phyloP scores from a whole-genome alignment of 2,888 invertebrate species.

The Aromia moschata region DNA sequence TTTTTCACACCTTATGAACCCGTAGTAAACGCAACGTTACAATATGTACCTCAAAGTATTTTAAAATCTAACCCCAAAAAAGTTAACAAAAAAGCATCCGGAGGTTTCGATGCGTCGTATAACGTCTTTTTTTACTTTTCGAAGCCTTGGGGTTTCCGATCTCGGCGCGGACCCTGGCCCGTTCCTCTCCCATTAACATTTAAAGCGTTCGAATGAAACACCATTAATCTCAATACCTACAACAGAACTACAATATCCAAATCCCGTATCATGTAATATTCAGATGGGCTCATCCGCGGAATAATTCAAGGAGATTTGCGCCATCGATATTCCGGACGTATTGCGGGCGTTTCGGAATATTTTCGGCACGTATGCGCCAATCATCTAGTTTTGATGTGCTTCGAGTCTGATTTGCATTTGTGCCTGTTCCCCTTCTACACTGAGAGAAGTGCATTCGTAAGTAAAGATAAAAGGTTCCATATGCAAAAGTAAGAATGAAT shows the following conservation, averaged over 20 bases:
- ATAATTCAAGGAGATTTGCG: constrained; percentile 35
- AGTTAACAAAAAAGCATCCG: too few relatives aligned
- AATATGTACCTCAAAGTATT: too few relatives aligned
- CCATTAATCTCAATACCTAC: constrained; percentile 39
- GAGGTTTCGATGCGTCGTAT: too few relatives aligned
- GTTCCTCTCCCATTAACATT: constrained; percentile 28
- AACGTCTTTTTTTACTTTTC: too few relatives aligned
- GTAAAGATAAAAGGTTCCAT: too few relatives aligned
- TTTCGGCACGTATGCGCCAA: constrained; percentile 37
- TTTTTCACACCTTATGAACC: too few relatives aligned
- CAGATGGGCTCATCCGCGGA: constrained; percentile 32
- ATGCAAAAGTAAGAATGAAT: too few relatives aligned
- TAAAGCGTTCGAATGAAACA: constrained; percentile 23
- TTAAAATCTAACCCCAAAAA: too few relatives aligned
- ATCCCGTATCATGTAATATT: constrained; percentile 37
- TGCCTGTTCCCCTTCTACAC: neutral
- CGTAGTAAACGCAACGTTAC: too few relatives aligned
- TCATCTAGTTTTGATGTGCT: constrained; percentile 36
- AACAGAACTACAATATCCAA: constrained; percentile 32
- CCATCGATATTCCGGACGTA: constrained; percentile 36
- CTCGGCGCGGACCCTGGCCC: too few relatives aligned
- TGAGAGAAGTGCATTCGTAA: too few relatives aligned
- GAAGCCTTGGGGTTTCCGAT: too few relatives aligned
- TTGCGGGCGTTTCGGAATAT: constrained; percentile 32
- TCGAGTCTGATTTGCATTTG: constrained; percentile 27